These are phyloP conservation scores for Galerucella calmariensis DNA, from an alignment of 2,888 invertebrate genomes.

Conservation along the genomic window DNA sequence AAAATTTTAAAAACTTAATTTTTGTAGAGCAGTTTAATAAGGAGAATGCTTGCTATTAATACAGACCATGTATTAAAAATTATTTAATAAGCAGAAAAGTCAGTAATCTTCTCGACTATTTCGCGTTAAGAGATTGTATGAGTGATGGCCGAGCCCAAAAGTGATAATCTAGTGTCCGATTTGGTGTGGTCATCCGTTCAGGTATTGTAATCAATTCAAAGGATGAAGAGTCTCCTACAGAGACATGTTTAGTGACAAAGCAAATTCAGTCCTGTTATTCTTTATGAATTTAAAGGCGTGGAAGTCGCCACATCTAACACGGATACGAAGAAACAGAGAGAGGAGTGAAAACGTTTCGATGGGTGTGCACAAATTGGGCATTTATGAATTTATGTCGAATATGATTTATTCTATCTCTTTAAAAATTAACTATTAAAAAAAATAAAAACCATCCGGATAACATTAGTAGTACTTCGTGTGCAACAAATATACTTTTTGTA, in stretches of 20 bases:
- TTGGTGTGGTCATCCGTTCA: constrained; percentile 42
- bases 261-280: constrained; percentile 55
- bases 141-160: constrained; percentile 47
- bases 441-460: not conserved
- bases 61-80: not conserved
- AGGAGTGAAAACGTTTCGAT: constrained; percentile 8
- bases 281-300: constrained; percentile 53
- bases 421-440: too few species aligned
- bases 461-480: too few species aligned
- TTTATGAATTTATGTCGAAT: constrained; percentile 1
- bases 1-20: too few species aligned
- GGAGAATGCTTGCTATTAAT: not conserved
- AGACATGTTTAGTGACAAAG: constrained; percentile 49
- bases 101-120: constrained; percentile 10
- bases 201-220: constrained; percentile 44
- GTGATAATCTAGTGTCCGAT: constrained; percentile 38
- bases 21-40: not conserved
- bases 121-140: constrained; percentile 3
- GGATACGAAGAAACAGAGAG: constrained; percentile 25
- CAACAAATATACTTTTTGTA: too few species aligned
- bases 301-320: constrained; percentile 49
- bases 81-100: not conserved
- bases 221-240: constrained; percentile 46
- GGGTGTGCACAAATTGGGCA: constrained; percentile 26
- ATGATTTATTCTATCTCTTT: not conserved